A percentile compares a stretch with the other conserved stretches of the same genome.
These are phyloP conservation scores for Lycodopsis pacificus DNA, from an alignment of 2,797 vertebrate species.

Conservation along the genomic window DNA sequence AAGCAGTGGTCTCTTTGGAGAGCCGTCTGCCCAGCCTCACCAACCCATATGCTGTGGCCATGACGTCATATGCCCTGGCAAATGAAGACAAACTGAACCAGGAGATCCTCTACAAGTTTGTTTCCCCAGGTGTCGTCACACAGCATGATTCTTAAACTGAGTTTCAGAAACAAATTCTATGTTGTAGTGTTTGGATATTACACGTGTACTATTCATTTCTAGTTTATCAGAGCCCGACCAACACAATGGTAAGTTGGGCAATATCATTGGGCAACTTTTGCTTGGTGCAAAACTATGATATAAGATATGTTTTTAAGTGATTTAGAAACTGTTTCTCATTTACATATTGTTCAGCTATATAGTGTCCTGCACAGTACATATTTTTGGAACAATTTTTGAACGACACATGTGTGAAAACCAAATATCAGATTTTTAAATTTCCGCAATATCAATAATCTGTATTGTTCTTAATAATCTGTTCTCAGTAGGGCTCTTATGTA, in stretches of 20 bases:
- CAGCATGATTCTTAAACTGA: neutral
- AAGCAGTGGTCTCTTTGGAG: slow-evolving; percentile 80
- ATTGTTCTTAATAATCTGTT: no score
- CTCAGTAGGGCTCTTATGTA: neutral
- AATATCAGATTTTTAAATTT: no score
- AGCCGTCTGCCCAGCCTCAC: slow-evolving; percentile 69
- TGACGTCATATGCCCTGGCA: slow-evolving; percentile 89
- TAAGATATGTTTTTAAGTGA: neutral
- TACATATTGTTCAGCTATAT: neutral
- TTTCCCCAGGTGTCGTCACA: slow-evolving; percentile 74
- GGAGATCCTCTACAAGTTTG: slow-evolving; percentile 59
- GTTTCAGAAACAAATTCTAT: neutral
- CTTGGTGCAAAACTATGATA: no score
- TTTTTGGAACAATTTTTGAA: neutral
- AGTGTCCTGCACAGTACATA: neutral
- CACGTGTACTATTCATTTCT: neutral
- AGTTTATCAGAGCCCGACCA: neutral
- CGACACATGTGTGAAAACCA: neutral
- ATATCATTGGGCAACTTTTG: neutral
- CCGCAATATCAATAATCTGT: neutral
- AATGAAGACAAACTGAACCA: slow-evolving; percentile 65
- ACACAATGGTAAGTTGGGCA: neutral
- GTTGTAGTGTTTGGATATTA: neutral
- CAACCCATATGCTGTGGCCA: slow-evolving; percentile 88
- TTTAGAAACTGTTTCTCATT: neutral